Evolutionary conservation across 2,113 vertebrate species (phyloP), one percentile per base, ranked within the genome.

Genomic region (Salvator merianae): DNA sequence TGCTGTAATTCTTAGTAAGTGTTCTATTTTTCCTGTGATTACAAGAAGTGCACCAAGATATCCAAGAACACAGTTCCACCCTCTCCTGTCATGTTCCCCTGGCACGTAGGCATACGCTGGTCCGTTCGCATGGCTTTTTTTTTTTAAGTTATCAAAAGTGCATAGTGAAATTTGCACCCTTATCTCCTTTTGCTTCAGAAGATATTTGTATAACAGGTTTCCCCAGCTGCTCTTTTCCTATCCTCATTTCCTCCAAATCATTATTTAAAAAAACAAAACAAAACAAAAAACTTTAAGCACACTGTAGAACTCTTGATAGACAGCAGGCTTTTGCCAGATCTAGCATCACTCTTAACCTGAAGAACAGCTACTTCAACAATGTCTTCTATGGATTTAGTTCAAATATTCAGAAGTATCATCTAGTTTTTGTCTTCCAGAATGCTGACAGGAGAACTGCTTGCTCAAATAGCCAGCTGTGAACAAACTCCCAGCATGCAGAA

Each of bases 101-200:
- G 0, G 0, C 77, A 75, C 4, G 0, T 8, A 80, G 77, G 50
- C n/a, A 62, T 2, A 0, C 5, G 70, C 30, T 9, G 7, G 53
- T n/a, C 0, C n/a, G 24, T 36, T 79, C 69, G 24, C 40, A 0
- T 65, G 0, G 43, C 18, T 40, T 20, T 1, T 0, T 1, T 0
- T 63, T 30, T 26, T 2, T 0, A 1, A 43, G 5, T 22, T 40
- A 28, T 77, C 50, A 53, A 43, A 18, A 59, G 55, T 7, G 43
- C 43, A 47, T 47, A 47, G 30, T 26, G 34, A 28, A 73, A 14
- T 13, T n/a, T 30, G 32, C 30, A 62, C 28, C 30, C 55, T 76
- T 18, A 66, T 50, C 70, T 34, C 40, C 62, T 55, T 28, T 32
- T 47, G 85, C 24, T 38, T 14, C 40, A 62, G 32, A 53, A 40